A percentile compares a stretch with the other conserved stretches of the same genome.
These are phyloP conservation scores for Calidris pygmaea DNA, from an alignment of 2,113 vertebrate genomes.

Conservation along the genomic window DNA sequence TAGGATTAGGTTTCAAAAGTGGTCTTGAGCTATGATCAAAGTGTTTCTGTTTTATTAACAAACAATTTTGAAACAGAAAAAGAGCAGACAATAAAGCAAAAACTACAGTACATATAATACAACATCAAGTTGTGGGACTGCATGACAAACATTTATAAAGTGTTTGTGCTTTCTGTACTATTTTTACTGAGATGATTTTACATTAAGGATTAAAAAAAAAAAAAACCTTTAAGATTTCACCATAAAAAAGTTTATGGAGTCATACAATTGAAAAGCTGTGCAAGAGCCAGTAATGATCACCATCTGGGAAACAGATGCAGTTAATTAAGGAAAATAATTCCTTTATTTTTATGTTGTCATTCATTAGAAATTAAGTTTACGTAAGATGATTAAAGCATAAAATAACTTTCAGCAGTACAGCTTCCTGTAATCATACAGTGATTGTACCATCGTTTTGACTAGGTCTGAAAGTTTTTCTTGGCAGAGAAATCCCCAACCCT, in stretches of 20 bases:
- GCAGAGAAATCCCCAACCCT: background rate
- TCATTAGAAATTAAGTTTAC: background rate
- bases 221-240: background rate
- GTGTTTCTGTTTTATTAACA: background rate
- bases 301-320: background rate
- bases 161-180: background rate
- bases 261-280: background rate
- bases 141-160: background rate
- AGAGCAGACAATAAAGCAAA: background rate
- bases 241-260: background rate
- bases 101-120: background rate
- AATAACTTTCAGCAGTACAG: background rate
- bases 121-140: background rate
- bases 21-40: background rate
- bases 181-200: background rate
- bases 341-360: background rate
- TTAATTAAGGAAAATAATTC: background rate
- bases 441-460: background rate
- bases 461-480: background rate
- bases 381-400: background rate
- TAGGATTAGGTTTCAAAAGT: background rate
- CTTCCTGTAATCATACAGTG: background rate
- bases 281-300: background rate
- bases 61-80: background rate
- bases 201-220: background rate